Percentiles rank a stretch among this genome's conserved stretches.
Conservation (phyloP, 2,797 vertebrate species). For the Mastacembelus armatus region DNA sequence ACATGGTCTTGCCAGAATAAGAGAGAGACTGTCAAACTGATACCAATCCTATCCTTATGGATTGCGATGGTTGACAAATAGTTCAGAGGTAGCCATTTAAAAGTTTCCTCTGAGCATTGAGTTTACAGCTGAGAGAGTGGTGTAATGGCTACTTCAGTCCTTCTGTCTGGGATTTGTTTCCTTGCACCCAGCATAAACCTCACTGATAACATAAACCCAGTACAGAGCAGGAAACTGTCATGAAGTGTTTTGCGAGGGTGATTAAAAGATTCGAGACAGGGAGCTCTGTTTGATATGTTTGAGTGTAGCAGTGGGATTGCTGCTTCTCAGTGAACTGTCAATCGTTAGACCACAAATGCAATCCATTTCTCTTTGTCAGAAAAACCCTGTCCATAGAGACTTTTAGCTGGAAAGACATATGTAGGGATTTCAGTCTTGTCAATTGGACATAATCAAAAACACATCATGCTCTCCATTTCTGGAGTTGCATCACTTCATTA, state of each 20-base stretch:
- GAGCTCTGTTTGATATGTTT: conserved; percentile 39
- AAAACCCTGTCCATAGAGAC: conserved; percentile 30
- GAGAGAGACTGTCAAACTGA: conserved; percentile 33
- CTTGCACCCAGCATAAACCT: conserved; percentile 46
- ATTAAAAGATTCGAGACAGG: conserved; percentile 41
- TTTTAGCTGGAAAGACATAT: conserved; percentile 45
- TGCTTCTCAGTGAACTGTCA: conserved; percentile 44
- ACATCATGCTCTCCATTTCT: conserved; percentile 43
- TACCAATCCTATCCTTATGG: conserved; percentile 7
- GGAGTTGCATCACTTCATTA: conserved; percentile 32
- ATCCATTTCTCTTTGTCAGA: conserved; percentile 53
- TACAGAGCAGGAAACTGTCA: conserved; percentile 53
- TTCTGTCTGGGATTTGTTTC: conserved; percentile 54
- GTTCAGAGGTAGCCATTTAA: conserved; percentile 32
- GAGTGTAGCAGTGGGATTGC: conserved; percentile 25
- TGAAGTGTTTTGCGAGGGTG: conserved; percentile 39
- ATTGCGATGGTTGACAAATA: conserved; percentile 12
- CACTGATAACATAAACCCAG: conserved; percentile 49
- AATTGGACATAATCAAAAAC: conserved; percentile 67
- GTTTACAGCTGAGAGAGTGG: conserved; percentile 23
- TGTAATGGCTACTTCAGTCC: conserved; percentile 38
- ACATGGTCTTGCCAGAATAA: conserved; percentile 37
- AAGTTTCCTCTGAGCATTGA: conserved; percentile 37
- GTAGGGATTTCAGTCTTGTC: conserved; percentile 46
- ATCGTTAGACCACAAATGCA: conserved; percentile 58